A percentile compares a stretch with the other conserved stretches of the same genome.
phyloP scores from a whole-genome alignment of 1,140 invertebrate genomes.

The Eriocheir sinensis region DNA sequence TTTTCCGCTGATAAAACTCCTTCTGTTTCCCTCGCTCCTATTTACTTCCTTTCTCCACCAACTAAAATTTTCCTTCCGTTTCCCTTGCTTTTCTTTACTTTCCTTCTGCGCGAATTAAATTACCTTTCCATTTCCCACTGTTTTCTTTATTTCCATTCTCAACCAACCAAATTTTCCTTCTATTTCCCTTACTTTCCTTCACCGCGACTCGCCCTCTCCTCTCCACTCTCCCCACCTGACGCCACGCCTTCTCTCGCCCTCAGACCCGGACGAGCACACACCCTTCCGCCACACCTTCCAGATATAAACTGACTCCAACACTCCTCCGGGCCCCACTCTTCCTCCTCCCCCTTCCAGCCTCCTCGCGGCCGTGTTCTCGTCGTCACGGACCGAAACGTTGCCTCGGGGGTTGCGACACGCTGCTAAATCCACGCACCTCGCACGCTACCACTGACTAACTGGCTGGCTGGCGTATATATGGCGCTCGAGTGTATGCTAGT shows the following conservation, averaged over 20 bases:
- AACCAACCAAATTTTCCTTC: neutral
- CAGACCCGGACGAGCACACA: neutral
- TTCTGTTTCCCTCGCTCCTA: neutral
- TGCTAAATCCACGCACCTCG: neutral
- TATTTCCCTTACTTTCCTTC: neutral
- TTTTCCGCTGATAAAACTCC: too few relatives aligned
- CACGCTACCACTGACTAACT: too few relatives aligned
- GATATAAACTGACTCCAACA: neutral
- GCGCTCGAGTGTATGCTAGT: neutral
- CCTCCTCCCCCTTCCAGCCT: neutral
- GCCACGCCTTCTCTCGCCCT: neutral
- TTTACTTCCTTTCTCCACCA: neutral
- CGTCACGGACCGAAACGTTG: slow-evolving; percentile 1
- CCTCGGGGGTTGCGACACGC: slow-evolving; percentile 6
- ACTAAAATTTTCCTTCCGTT: too few relatives aligned
- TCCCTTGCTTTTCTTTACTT: too few relatives aligned
- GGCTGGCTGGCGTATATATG: too few relatives aligned
- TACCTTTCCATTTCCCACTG: too few relatives aligned
- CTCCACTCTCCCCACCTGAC: neutral
- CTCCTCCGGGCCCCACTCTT: neutral
- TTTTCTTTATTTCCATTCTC: too few relatives aligned
- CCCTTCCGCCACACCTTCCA: neutral
- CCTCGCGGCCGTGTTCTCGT: neutral
- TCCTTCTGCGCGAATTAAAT: too few relatives aligned
- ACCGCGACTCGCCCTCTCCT: neutral